These are phyloP conservation scores for Tenthredo notha DNA, from an alignment of 2,888 invertebrate species.

Conservation along the genomic window DNA sequence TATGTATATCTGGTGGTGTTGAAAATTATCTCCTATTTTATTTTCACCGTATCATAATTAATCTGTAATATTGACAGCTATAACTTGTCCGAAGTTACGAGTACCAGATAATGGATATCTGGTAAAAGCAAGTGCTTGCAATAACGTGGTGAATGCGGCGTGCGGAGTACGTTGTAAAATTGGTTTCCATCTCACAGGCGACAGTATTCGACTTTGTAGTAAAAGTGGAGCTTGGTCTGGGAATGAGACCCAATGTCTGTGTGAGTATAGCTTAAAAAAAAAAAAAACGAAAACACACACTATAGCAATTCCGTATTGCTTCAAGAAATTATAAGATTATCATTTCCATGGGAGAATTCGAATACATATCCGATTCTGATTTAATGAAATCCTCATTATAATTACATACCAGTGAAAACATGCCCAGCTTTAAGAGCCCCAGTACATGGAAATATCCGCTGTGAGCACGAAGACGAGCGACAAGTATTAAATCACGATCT, in stretches of 20 bases:
- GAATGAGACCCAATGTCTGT: conserved; percentile 81
- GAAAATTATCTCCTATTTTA: background rate
- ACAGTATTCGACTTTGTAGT: conserved; percentile 83
- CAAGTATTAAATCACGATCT: conserved; percentile 71
- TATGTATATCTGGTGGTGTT: background rate
- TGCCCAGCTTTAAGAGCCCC: conserved; percentile 82
- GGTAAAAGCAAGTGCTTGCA: conserved; percentile 82
- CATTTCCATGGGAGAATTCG: background rate
- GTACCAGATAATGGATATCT: conserved; percentile 85
- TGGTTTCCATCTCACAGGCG: conserved; percentile 81
- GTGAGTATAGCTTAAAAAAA: conserved; percentile 77
- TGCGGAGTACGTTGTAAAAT: conserved; percentile 85
- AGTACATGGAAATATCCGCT: conserved; percentile 81
- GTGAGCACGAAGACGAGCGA: conserved; percentile 78
- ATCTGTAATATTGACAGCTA: conserved; percentile 72
- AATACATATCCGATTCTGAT: background rate
- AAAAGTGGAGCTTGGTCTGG: conserved; percentile 86
- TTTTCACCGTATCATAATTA: background rate
- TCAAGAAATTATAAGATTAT: background rate
- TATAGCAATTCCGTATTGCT: background rate
- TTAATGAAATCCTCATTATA: background rate
- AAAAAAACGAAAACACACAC: background rate
- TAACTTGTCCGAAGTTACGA: conserved; percentile 81
- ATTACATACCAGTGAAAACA: conserved; percentile 80
- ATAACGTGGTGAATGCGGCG: conserved; percentile 85